A percentile compares a stretch with the other conserved stretches of the same genome.
These are phyloP conservation scores for Drosophila ezoana DNA, from an alignment of 2,888 invertebrate species.

Conservation along the genomic window DNA sequence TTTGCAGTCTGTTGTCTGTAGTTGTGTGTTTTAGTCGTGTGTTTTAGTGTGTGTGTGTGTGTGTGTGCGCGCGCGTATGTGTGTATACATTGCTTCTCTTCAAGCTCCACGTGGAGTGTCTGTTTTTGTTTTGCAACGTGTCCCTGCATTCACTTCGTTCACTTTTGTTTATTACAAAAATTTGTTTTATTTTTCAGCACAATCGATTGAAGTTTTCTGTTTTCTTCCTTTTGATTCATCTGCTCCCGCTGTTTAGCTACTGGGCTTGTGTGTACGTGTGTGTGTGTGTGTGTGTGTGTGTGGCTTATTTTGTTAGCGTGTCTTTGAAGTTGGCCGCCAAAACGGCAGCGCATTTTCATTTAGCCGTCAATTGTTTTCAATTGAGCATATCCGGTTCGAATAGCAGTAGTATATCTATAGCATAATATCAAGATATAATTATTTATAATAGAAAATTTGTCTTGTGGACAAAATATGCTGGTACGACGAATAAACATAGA, in stretches of 20 bases:
- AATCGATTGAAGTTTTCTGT: conserved; percentile 74
- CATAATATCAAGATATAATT: background rate
- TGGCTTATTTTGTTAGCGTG: conserved; percentile 13
- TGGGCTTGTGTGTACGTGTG: conserved; percentile 23
- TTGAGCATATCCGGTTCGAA: conserved; percentile 13
- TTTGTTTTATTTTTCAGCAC: conserved; percentile 64
- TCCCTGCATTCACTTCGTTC: conserved; percentile 51
- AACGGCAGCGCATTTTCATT: conserved; percentile 28
- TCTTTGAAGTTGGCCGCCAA: conserved; percentile 62
- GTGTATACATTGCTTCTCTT: conserved; percentile 19
- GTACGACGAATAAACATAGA: background rate
- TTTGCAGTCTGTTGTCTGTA: conserved; percentile 45
- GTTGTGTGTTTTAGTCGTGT: conserved; percentile 26
- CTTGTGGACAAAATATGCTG: background rate
- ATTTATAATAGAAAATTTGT: background rate
- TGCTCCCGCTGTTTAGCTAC: conserved; percentile 37
- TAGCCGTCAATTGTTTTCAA: conserved; percentile 8
- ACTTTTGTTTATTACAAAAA: conserved; percentile 55
- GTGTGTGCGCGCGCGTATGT: conserved; percentile 31
- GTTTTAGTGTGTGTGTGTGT: conserved; percentile 30
- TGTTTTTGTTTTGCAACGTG: conserved; percentile 35
- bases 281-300: background rate
- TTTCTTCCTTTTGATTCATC: conserved; percentile 27
- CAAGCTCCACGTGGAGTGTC: conserved; percentile 3
- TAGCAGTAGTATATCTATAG: background rate